A percentile compares a stretch with the other conserved stretches of the same genome.
Evolutionary conservation across 2,888 invertebrate species (phyloP).

Genomic region (Pristionchus entomophagus): DNA sequence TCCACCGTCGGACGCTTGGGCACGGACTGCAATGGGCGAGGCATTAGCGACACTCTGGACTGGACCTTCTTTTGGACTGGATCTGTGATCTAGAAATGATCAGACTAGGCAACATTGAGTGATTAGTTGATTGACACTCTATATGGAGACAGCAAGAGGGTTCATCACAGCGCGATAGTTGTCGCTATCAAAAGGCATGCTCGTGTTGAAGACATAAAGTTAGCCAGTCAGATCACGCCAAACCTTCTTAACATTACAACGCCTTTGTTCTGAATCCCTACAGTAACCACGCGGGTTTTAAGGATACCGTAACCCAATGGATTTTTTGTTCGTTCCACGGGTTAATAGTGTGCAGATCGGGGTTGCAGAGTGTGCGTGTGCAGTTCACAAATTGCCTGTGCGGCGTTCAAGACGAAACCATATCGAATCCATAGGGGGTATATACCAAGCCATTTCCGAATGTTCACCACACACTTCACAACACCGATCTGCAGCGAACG

Average conservation of each 20-base stretch:
- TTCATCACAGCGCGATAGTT: neutral
- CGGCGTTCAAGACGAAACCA: constrained; percentile 18
- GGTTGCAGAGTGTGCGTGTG: constrained; percentile 32
- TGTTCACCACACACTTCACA: constrained; percentile 42
- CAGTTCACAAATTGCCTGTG: constrained; percentile 3
- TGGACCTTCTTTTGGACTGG: neutral
- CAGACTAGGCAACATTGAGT: neutral
- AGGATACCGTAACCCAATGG: neutral
- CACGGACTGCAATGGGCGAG: constrained; percentile 47
- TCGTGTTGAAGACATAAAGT: neutral
- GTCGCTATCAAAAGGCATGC: neutral
- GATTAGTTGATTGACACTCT: constrained; percentile 1
- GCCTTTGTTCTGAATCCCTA: too few species aligned
- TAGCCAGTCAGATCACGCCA: constrained; percentile 13
- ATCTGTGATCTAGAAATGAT: neutral
- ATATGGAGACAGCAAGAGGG: neutral
- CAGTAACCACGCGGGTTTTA: neutral
- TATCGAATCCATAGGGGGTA: neutral
- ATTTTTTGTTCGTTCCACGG: neutral
- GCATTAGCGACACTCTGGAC: neutral
- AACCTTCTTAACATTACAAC: neutral
- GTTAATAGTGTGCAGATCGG: constrained; percentile 10
- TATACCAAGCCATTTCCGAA: neutral
- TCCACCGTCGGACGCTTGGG: constrained; percentile 66
- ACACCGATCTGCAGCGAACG: neutral